Evolutionary conservation across 1,140 invertebrate genomes (phyloP).

Genomic region (Goniozus legneri): DNA sequence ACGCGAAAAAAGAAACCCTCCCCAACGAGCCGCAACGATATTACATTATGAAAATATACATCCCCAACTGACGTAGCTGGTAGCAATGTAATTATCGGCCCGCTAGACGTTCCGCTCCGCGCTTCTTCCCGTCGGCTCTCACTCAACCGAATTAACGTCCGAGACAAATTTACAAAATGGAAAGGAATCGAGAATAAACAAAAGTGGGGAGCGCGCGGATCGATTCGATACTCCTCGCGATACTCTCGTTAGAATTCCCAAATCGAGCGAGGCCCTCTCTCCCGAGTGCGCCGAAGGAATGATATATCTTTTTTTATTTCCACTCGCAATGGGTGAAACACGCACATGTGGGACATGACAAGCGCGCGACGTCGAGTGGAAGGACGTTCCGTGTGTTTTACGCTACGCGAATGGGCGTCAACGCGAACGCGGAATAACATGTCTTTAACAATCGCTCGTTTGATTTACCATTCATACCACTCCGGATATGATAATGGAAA

Average conservation of each 20-base stretch:
- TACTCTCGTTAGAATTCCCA: too few species aligned
- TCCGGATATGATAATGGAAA: neutral
- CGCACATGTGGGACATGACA: neutral
- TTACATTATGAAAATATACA: conserved; percentile 45
- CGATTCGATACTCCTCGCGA: too few species aligned
- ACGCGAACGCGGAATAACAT: neutral
- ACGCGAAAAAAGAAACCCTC: conserved; percentile 22
- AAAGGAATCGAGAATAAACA: too few species aligned
- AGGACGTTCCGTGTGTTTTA: neutral
- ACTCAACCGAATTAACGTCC: too few species aligned
- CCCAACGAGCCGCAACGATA: conserved; percentile 34
- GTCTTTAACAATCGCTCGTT: neutral
- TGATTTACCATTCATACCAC: neutral
- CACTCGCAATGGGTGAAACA: too few species aligned
- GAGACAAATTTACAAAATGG: too few species aligned
- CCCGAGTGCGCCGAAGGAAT: too few species aligned
- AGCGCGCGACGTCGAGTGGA: neutral
- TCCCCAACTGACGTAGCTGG: conserved; percentile 34
- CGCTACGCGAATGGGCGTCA: neutral
- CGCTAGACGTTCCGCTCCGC: neutral
- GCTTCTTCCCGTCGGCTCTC: too few species aligned
- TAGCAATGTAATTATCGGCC: conserved; percentile 29
- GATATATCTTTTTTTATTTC: too few species aligned
- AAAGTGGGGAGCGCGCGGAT: too few species aligned
- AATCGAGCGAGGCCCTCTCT: too few species aligned